Evolutionary conservation across 2,113 vertebrate genomes (phyloP), one percentile per base, ranked within the genome.

Genomic region (pig (Sus scrofa)): DNA sequence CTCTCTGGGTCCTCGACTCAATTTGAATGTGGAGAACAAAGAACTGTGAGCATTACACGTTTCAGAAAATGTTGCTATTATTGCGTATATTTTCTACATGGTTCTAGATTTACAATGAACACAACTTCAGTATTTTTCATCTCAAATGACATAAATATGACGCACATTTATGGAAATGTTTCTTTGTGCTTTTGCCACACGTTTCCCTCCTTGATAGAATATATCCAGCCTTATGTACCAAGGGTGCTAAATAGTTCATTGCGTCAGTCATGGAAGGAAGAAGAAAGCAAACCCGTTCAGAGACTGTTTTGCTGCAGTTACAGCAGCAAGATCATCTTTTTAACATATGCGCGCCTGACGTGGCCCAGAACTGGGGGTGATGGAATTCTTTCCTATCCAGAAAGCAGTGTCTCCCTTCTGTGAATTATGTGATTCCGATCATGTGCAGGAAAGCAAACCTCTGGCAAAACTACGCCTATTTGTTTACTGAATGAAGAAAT

Each of bases 21-120:
- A 82, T 83, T 65, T 74, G 67, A 82, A 81, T 58, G 34, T 93
- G 65, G 68, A 68, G 20, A 93, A 89, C 83, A 83, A 78, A 86
- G 34, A 44, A 77, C n/a, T 24, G 82, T 6, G n/a, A 71, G 18
- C 32, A 13, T 20, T 54, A 16, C 54, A 30, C 19, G 83, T 82
- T 91, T 78, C n/a, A 63, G 37, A 90, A 71, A 95, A 78, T n/a
- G 39, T 52, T 68, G 2, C 30, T 44, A 8, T 63, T 65, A 65
- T 34, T 58, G 4, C 39, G 20, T 37, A 3, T 77, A 11, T 63
- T 86, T 96, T 70, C 7, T 50, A 6, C 27, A 70, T 89, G 70
- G 9, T 58, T 63, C 19, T 89, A 34, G 58, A 82, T 94, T 56
- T 74, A 67, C 30, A 34, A 56, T 79, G 56, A 62, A 54, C 2